These are phyloP conservation scores for Plectropomus leopardus DNA, from an alignment of 2,113 vertebrate species.

Conservation along the genomic window DNA sequence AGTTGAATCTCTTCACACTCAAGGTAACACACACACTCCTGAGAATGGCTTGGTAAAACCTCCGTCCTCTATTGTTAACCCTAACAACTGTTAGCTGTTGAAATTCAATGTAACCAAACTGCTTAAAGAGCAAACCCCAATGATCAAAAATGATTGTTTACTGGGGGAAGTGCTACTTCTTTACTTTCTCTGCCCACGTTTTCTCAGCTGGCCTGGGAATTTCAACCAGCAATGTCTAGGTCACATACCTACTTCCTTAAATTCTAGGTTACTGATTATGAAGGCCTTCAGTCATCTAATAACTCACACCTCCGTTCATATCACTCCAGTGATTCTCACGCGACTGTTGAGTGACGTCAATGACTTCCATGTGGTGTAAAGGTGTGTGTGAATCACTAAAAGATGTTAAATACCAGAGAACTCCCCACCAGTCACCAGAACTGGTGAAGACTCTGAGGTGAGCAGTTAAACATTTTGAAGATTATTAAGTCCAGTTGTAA, in stretches of 20 bases:
- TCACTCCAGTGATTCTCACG: constrained; percentile 23
- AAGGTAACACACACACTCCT: not conserved
- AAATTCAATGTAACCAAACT: not conserved
- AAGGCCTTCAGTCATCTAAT: constrained; percentile 13
- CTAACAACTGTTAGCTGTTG: not conserved
- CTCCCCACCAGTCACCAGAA: not conserved
- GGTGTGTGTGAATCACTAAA: constrained; percentile 17
- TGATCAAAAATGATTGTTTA: constrained; percentile 2
- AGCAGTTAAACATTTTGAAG: not conserved
- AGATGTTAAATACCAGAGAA: constrained; percentile 43
- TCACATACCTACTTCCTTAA: constrained; percentile 13
- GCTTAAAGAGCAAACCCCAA: not conserved
- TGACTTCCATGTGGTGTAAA: constrained; percentile 18
- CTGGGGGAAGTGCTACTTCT: not conserved
- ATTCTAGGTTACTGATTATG: constrained; percentile 13
- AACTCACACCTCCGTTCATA: constrained; percentile 22
- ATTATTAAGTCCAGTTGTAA: not conserved
- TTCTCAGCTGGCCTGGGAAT: constrained; percentile 37
- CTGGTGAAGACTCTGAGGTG: not conserved
- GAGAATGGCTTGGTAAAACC: not conserved
- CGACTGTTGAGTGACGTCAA: constrained; percentile 11
- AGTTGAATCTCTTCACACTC: constrained; percentile 4
- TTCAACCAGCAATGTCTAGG: constrained; percentile 22
- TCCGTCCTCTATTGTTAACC: not conserved
- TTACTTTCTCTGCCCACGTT: not conserved